Conservation (phyloP, 2,797 vertebrate genomes). For the Vipera latastei region DNA sequence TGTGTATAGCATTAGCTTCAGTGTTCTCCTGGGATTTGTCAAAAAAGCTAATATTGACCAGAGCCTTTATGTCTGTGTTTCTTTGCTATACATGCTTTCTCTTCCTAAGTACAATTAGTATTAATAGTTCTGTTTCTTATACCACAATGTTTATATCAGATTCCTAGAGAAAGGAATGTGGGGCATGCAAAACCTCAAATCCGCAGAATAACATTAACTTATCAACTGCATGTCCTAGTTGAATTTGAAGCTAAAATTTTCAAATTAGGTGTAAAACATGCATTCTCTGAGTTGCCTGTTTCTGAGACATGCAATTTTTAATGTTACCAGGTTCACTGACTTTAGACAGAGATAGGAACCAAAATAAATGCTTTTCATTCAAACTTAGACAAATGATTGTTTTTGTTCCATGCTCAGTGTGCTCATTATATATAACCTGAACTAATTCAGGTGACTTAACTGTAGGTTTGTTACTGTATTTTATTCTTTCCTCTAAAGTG, state of each 20-base stretch:
- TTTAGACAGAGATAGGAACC: neutral
- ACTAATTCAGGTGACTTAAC: neutral
- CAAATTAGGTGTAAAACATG: fast-evolving
- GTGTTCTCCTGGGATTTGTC: constrained; percentile 13
- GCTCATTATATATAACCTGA: neutral
- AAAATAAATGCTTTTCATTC: neutral
- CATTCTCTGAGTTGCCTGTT: neutral
- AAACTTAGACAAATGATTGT: neutral
- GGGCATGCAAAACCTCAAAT: neutral
- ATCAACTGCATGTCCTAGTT: fast-evolving
- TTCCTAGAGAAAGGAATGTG: neutral
- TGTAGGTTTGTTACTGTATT: neutral
- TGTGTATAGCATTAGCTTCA: neutral
- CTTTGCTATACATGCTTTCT: neutral
- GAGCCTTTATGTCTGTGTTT: neutral
- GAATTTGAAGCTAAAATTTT: neutral
- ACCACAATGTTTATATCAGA: neutral
- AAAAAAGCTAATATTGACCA: neutral
- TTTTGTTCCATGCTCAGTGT: neutral
- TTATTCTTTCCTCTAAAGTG: neutral
- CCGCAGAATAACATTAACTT: neutral
- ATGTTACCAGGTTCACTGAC: neutral
- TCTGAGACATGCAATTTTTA: neutral
- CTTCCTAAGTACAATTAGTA: constrained; percentile 7
- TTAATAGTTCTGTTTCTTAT: neutral